Evolutionary conservation across 1,140 invertebrate genomes (phyloP).

Genomic region (Rhagoletis zephyria): DNA sequence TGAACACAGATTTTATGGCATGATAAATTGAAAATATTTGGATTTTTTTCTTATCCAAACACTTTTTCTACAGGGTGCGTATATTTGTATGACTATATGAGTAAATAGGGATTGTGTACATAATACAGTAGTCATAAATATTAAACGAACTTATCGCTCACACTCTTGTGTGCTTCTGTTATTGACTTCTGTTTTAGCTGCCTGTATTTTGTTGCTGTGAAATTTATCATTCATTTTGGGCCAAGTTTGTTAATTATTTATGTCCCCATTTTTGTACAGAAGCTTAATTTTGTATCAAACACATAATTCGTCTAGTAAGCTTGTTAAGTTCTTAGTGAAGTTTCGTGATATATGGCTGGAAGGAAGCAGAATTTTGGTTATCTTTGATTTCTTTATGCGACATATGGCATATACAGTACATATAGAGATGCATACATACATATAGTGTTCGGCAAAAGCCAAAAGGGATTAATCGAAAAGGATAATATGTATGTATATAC

Average conservation of each 20-base stretch:
- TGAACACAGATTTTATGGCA: no score
- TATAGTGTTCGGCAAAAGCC: no score
- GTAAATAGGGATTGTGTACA: background rate
- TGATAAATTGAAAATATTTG: no score
- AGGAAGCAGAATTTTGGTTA: background rate
- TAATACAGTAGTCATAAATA: slow-evolving; percentile 69
- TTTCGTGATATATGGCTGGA: slow-evolving; percentile 33
- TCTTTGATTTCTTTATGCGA: slow-evolving; percentile 29
- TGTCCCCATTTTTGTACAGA: slow-evolving; percentile 59
- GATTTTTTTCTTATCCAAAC: no score
- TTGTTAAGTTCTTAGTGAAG: slow-evolving; percentile 29
- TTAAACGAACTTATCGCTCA: slow-evolving; percentile 71
- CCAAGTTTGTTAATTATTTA: slow-evolving; percentile 73
- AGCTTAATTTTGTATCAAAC: slow-evolving; percentile 50
- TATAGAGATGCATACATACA: no score
- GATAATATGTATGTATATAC: no score
- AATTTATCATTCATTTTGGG: slow-evolving; percentile 70
- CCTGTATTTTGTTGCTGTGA: slow-evolving; percentile 62
- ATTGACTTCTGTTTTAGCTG: slow-evolving; percentile 22
- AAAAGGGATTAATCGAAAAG: no score
- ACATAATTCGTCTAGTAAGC: slow-evolving; percentile 42
- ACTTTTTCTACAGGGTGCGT: background rate
- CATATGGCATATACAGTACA: background rate
- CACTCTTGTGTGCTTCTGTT: slow-evolving; percentile 56
- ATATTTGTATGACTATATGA: background rate